These are phyloP conservation scores for Caenorhabditis sp. DNA, from an alignment of 2,888 invertebrate species.

Conservation along the genomic window DNA sequence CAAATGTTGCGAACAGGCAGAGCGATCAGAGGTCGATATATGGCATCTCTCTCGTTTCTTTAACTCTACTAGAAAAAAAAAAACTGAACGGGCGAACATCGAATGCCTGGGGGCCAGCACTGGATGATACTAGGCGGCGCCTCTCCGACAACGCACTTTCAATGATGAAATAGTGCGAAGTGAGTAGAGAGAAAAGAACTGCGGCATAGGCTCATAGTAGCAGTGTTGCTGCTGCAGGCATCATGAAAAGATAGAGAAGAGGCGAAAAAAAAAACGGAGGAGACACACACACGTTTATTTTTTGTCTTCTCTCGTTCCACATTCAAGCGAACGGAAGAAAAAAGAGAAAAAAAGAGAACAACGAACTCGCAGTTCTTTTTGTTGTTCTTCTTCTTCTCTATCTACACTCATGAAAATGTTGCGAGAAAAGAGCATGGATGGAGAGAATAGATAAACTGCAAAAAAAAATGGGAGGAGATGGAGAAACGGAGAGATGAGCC, in stretches of 20 bases:
- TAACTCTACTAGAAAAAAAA: too few relatives aligned
- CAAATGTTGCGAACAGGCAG: background rate
- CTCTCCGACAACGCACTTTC: constrained; percentile 8
- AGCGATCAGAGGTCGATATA: constrained; percentile 4
- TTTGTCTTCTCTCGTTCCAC: background rate
- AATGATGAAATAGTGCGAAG: constrained; percentile 8
- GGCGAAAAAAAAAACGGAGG: constrained; percentile 7
- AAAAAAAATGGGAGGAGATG: background rate
- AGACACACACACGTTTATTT: background rate
- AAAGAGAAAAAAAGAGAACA: background rate
- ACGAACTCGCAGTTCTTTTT: background rate
- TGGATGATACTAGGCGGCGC: constrained; percentile 31
- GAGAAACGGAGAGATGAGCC: background rate
- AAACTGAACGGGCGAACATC: constrained; percentile 42
- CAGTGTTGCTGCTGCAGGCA: background rate
- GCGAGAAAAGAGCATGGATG: background rate
- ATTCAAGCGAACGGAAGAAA: background rate
- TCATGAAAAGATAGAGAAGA: constrained; percentile 3
- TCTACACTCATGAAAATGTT: background rate
- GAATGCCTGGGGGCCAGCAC: constrained; percentile 27
- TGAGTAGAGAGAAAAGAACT: background rate
- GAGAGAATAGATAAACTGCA: background rate
- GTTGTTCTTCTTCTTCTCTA: background rate
- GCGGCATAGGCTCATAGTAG: background rate
- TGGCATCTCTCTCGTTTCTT: constrained; percentile 7